These are phyloP conservation scores for Cherax quadricarinatus DNA, from an alignment of 1,140 invertebrate genomes.

Conservation along the genomic window DNA sequence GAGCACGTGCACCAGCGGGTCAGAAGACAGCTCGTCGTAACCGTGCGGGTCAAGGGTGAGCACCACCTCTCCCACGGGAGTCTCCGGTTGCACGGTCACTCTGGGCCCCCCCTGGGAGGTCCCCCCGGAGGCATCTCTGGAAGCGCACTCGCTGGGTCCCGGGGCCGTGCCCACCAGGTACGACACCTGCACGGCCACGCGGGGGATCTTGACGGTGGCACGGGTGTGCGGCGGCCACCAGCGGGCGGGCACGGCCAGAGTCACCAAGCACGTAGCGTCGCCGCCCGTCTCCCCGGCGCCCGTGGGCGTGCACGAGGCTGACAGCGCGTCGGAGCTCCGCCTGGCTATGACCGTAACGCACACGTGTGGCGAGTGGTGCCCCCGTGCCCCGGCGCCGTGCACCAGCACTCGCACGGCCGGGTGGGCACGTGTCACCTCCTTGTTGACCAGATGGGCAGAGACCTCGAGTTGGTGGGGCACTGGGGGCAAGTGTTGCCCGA, in stretches of 20 bases:
- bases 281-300: constrained; percentile 79
- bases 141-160: constrained; percentile 62
- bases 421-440: constrained; percentile 88
- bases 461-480: constrained; percentile 85
- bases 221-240: constrained; percentile 89
- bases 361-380: constrained; percentile 69
- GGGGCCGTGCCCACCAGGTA: constrained; percentile 71
- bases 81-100: constrained; percentile 72
- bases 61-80: constrained; percentile 63
- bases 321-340: constrained; percentile 52
- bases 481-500: constrained; percentile 74
- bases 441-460: constrained; percentile 91
- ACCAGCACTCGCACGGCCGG: constrained; percentile 92
- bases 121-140: constrained; percentile 34
- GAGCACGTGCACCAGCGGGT: constrained; percentile 68
- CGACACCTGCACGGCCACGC: constrained; percentile 63
- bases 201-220: constrained; percentile 68
- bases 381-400: constrained; percentile 83
- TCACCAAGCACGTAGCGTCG: constrained; percentile 92
- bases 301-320: constrained; percentile 72
- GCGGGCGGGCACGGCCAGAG: constrained; percentile 85
- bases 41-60: constrained; percentile 62
- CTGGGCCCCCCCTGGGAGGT: constrained; percentile 59
- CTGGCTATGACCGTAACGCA: constrained; percentile 59
- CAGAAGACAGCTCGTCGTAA: constrained; percentile 63